These are phyloP conservation scores for Heterocephalus glaber DNA, from an alignment of 2,113 vertebrate genomes.

Conservation along the genomic window DNA sequence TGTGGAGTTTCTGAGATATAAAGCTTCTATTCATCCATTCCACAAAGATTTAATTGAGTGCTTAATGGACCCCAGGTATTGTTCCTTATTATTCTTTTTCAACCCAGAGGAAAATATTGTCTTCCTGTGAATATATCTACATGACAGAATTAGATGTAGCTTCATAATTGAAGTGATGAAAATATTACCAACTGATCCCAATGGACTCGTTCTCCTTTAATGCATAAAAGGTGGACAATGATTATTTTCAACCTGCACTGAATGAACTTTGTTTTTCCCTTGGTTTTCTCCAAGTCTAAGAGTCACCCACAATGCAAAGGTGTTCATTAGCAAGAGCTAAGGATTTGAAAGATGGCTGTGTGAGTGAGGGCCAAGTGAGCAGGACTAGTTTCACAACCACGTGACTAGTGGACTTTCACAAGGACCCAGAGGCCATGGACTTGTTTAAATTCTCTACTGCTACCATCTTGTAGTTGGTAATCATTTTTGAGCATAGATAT, in stretches of 20 bases:
- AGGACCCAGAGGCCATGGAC: no score
- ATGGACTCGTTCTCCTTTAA: not conserved
- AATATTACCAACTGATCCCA: not conserved
- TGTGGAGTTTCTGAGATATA: not conserved
- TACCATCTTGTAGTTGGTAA: not conserved
- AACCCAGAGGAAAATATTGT: not conserved
- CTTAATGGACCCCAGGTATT: not conserved
- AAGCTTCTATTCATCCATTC: not conserved
- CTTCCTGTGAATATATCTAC: not conserved
- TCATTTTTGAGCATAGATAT: not conserved
- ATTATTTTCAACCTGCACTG: not conserved
- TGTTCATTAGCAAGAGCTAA: not conserved
- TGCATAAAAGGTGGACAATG: not conserved
- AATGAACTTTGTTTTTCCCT: not conserved
- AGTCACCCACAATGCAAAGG: not conserved
- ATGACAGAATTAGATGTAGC: not conserved
- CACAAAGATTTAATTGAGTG: not conserved
- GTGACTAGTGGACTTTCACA: not conserved
- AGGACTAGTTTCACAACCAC: not conserved
- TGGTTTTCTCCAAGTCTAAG: not conserved
- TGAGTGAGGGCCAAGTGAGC: not conserved
- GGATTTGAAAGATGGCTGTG: not conserved
- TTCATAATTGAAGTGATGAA: constrained; percentile 12
- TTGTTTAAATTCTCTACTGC: not conserved
- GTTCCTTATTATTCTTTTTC: not conserved